Conservation (phyloP, 2,888 invertebrate genomes). For the Sesamia inferens region DNA sequence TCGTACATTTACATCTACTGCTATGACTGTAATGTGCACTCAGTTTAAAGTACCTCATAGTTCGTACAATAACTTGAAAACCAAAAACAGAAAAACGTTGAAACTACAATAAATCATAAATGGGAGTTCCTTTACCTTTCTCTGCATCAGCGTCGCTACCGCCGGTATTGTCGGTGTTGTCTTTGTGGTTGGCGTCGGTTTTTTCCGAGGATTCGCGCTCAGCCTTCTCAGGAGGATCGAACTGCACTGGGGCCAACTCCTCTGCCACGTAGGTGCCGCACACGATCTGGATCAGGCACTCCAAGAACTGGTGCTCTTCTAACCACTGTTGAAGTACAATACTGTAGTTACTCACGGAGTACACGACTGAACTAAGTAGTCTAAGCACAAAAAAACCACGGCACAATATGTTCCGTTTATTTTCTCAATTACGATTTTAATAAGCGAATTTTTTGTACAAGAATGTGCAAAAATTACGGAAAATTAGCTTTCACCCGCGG, state of each 20-base stretch:
- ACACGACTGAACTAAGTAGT: not conserved
- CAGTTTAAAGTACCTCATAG: not conserved
- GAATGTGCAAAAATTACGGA: not conserved
- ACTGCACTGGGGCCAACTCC: constrained; percentile 54
- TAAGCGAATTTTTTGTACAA: not conserved
- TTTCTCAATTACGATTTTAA: not conserved
- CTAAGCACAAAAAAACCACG: not conserved
- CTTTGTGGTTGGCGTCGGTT: constrained; percentile 64
- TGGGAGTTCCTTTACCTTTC: not conserved
- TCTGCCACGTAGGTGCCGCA: constrained; percentile 84
- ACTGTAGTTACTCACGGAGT: not conserved
- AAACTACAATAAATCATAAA: not conserved
- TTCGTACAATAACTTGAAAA: no score
- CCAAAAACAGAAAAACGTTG: not conserved
- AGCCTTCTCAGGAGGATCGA: constrained; percentile 68
- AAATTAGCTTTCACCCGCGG: not conserved
- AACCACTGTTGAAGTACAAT: constrained; percentile 92
- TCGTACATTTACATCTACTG: not conserved
- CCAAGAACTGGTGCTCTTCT: constrained; percentile 96
- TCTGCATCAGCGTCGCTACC: constrained; percentile 39
- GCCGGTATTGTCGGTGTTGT: constrained; percentile 50
- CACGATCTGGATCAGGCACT: constrained; percentile 92
- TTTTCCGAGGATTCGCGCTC: constrained; percentile 73
- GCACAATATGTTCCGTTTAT: not conserved
- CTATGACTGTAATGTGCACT: not conserved